These are phyloP conservation scores for Protomyctophum bolini DNA, from an alignment of 2,113 vertebrate genomes.

Conservation along the genomic window DNA sequence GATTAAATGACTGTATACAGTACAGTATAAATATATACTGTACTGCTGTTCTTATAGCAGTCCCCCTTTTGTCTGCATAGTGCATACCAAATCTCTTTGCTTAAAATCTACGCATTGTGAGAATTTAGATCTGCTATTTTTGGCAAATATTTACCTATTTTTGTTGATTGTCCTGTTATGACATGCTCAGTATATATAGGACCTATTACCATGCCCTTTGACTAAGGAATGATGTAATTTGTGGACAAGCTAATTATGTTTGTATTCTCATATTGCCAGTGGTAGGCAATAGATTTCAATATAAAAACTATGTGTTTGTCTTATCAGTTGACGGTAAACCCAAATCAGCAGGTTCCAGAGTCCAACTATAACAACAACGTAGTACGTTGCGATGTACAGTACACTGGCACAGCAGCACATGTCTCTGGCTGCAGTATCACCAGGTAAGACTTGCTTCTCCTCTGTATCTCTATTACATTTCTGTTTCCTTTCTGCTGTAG, in stretches of 20 bases:
- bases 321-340: conserved; percentile 81
- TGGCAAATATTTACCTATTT: not conserved
- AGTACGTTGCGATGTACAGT: conserved; percentile 80
- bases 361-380: conserved; percentile 83
- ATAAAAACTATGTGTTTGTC: not conserved
- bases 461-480: too few relatives aligned
- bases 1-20: too few relatives aligned
- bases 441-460: conserved; percentile 53
- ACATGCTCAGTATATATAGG: too few relatives aligned
- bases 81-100: too few relatives aligned
- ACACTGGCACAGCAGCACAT: conserved; percentile 77
- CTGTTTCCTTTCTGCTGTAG: too few relatives aligned
- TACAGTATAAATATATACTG: too few relatives aligned
- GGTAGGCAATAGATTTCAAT: not conserved
- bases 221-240: too few relatives aligned
- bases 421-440: conserved; percentile 75
- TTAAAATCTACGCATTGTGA: not conserved
- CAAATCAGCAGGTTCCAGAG: conserved; percentile 78
- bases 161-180: not conserved
- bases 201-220: too few relatives aligned
- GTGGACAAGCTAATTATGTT: too few relatives aligned
- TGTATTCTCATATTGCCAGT: not conserved
- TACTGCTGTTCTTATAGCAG: too few relatives aligned
- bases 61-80: too few relatives aligned
- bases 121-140: not conserved